Percentiles rank a stretch among this genome's conserved stretches.
phyloP scores from a whole-genome alignment of 2,888 invertebrate species.

The Homarus gammarus region DNA sequence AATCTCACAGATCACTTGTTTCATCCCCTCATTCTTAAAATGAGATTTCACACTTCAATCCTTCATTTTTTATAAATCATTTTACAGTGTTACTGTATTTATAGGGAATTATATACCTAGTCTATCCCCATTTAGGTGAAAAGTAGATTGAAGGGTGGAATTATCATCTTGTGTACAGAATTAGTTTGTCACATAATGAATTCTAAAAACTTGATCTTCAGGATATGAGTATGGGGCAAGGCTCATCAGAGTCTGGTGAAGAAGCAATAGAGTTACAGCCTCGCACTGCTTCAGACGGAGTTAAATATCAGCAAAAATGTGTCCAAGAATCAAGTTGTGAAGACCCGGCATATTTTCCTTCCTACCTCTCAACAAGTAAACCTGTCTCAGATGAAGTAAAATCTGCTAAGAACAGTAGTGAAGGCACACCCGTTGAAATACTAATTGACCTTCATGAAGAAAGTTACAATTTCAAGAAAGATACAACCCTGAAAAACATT shows the following conservation, averaged over 20 bases:
- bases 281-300: not conserved
- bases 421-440: conserved; percentile 45
- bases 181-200: not conserved
- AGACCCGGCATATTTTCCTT: not conserved
- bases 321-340: not conserved
- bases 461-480: not conserved
- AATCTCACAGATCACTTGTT: too few species aligned
- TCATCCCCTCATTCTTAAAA: too few species aligned
- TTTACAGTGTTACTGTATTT: too few species aligned
- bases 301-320: not conserved
- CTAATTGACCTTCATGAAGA: conserved; percentile 50
- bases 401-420: not conserved
- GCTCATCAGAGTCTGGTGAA: conserved; percentile 44
- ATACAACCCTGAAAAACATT: not conserved
- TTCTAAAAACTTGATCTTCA: not conserved
- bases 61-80: too few species aligned
- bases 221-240: conserved; percentile 36
- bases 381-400: not conserved
- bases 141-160: not conserved
- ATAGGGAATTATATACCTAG: too few species aligned
- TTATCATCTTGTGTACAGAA: not conserved
- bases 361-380: not conserved
- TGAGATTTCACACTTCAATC: too few species aligned
- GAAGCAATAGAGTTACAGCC: conserved; percentile 45
- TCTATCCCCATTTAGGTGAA: too few species aligned